Base-by-base conservation (phyloP, 2,797 vertebrate species). In the Mormyrops boulengeri region DNA sequence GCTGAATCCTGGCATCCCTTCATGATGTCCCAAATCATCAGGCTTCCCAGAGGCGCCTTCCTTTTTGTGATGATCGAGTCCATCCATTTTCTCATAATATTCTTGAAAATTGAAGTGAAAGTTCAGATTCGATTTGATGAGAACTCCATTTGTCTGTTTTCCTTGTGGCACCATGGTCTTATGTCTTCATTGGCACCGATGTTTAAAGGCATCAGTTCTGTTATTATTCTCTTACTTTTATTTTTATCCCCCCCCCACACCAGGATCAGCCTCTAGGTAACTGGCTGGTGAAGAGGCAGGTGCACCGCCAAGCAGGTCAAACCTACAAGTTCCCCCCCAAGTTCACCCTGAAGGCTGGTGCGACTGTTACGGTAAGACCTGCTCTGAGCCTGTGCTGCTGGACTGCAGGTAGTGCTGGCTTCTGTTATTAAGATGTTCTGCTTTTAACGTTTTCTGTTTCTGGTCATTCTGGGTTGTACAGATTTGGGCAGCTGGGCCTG, bases 241-340 rank as follows among this genome's bases (percentile, higher is more conserved):
- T n/a, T n/a, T n/a, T n/a, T n/a, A n/a, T n/a, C n/a, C 19, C 1
- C 66, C 66, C 26, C 0, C 62, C 22, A 22, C 17, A 7, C 19
- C 93, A 99, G 98, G 98, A 99, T 92, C 98, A 99, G 92, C 92
- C 93, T 0, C 92, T 99, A 94, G 96, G 95, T 1, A 96, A 96
- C 92, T 99, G 98, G 98, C 97, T 97, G 95, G 94, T 99, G 93
- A 99, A 98, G 95, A 94, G 97, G 90, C 97, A 98, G 91, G 97
- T 98, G 94, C 0, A 91, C 94, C 6, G 92, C 97, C 60, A 95
- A 98, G 89, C 41, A 69, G 66, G 2, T 34, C 66, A 69, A 34
- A 69, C 93, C 92, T 99, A 97, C 94, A 97, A 97, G 94, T 99
- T 99, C 90, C 97, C 97, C 2, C 96, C 95, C 0, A 99, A 98